phyloP scores from a whole-genome alignment of 2,888 invertebrate genomes.

The Callimorpha dominula region DNA sequence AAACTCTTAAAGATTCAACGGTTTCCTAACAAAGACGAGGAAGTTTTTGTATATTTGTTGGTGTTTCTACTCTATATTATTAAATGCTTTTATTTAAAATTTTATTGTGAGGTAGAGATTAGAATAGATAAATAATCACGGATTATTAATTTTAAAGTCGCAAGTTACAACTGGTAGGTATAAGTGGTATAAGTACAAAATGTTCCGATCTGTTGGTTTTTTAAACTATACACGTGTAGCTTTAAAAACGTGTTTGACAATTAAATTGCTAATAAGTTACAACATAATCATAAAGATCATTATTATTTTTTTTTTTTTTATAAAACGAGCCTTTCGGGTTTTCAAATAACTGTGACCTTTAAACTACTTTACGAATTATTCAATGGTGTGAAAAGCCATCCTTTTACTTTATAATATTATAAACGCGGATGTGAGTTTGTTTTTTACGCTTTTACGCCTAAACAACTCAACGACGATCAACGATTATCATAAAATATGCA shows the following conservation, averaged over 20 bases:
- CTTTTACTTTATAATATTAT: background rate
- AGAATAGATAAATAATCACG: background rate
- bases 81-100: background rate
- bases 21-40: background rate
- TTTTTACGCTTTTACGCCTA: background rate
- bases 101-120: background rate
- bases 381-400: background rate
- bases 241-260: background rate
- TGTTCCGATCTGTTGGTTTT: background rate
- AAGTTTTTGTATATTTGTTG: background rate
- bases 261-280: background rate
- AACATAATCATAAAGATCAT: background rate
- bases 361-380: background rate
- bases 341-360: background rate
- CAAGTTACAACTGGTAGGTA: background rate
- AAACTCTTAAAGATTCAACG: too few species aligned
- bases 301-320: background rate
- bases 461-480: background rate
- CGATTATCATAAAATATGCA: background rate
- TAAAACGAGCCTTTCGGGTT: constrained; percentile 3
- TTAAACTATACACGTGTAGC: background rate
- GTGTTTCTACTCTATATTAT: background rate
- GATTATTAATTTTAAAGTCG: background rate
- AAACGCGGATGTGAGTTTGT: background rate
- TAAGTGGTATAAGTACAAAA: background rate